Base-by-base conservation (phyloP, 2,888 invertebrate genomes). In the Abrostola tripartita region DNA sequence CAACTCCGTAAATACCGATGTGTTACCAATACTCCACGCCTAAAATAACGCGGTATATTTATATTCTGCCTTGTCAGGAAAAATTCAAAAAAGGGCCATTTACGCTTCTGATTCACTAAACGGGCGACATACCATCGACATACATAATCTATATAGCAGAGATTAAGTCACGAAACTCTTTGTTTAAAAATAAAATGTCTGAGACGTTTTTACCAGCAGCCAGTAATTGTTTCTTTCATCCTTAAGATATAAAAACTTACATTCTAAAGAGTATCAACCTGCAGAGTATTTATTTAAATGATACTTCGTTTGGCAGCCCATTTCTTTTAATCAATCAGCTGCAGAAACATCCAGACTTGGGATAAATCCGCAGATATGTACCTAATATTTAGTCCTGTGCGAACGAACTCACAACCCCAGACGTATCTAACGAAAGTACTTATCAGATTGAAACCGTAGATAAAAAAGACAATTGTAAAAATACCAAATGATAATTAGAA, bases 31-130 rank as follows among this genome's bases (percentile, higher is more conserved):
- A 24, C 36, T 11, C 10, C 44, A 47, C 47, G 35, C 65, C 42
- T 58, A 65, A 69, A 73, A 65, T 74, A 73, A 57, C 53, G 6
- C 37, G n/a, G 40, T 51, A 37, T 73, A 73, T 69, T 72, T 68
- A 58, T 61, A 58, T 51, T 37, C 35, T 12, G 61, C 42, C 35
- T 54, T 52, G 74, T 65, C 74, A 69, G 47, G 69, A 69, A 69
- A 72, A 54, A 40, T 61, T 65, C 59, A 61, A 74, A 72, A 72
- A 73, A 64, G 68, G 64, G 61, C 61, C 54, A 58, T 55, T 42
- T 42, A 55, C 36, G 36, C 37, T 42, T 14, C 57, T 63, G 73
- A 70, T 69, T 73, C 74, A 63, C 62, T 41, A 62, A 73, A 65
- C 24, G 35, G 10, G 41, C 7, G 9, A 24, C 24, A 24, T 24